Conservation (phyloP, 2,797 vertebrate species). For the Periophthalmus magnuspinnatus region DNA sequence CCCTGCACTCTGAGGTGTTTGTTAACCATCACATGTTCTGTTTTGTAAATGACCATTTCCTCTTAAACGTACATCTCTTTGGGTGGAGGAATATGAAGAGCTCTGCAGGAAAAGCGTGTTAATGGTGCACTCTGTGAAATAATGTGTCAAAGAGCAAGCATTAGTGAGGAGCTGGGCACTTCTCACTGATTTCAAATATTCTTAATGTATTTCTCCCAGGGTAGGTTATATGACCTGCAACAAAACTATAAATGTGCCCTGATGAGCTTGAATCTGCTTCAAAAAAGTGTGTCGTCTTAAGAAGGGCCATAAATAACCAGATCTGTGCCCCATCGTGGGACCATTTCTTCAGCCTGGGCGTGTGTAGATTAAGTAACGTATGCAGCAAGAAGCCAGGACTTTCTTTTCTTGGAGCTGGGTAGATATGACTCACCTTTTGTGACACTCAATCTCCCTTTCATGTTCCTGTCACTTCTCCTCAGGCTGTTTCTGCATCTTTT, state of each 20-base stretch:
- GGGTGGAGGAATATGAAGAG: not conserved
- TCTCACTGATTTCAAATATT: not conserved
- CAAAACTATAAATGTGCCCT: not conserved
- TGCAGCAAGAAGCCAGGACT: constrained; percentile 36
- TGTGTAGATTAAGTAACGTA: constrained; percentile 46
- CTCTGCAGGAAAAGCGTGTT: not conserved
- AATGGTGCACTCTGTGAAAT: not conserved
- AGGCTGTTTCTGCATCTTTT: constrained; percentile 23
- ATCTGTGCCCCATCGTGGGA: constrained; percentile 39
- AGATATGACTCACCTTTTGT: constrained; percentile 48
- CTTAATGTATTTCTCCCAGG: not conserved
- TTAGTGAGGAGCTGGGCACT: not conserved
- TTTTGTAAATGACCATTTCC: not conserved
- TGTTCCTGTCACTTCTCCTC: constrained; percentile 20
- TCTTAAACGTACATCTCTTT: not conserved
- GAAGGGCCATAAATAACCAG: constrained; percentile 23
- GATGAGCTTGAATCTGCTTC: constrained; percentile 10
- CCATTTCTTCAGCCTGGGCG: constrained; percentile 46
- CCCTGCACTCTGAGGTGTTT: not conserved
- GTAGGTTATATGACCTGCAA: not conserved
- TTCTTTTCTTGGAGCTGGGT: constrained; percentile 44
- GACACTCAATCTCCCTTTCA: constrained; percentile 39
- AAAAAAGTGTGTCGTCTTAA: not conserved
- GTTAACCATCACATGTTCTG: not conserved
- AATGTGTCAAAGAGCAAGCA: not conserved